Conservation (phyloP, 2,888 invertebrate genomes). For the Vanessa cardui region DNA sequence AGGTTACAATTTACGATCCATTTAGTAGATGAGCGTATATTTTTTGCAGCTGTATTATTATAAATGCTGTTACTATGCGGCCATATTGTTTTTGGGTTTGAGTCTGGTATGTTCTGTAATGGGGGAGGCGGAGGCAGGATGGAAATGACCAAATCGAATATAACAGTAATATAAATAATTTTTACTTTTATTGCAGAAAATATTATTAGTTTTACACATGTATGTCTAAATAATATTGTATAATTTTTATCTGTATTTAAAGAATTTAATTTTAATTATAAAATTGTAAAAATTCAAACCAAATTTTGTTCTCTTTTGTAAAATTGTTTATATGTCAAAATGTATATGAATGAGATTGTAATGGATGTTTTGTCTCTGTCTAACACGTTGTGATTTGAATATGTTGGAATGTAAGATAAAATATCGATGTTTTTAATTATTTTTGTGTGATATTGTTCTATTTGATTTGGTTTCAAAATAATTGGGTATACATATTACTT, state of each 20-base stretch:
- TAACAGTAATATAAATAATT: conserved; percentile 18
- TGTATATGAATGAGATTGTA: too few relatives aligned
- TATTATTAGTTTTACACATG: too few relatives aligned
- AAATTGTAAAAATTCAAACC: too few relatives aligned
- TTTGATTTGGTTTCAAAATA: conserved; percentile 30
- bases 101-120: conserved; percentile 51
- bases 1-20: conserved; percentile 48
- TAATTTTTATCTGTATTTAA: too few relatives aligned
- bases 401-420: not conserved
- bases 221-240: too few relatives aligned
- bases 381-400: not conserved
- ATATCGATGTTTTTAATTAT: not conserved
- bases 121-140: conserved; percentile 52
- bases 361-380: conserved; percentile 3
- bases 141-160: conserved; percentile 36
- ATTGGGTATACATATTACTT: conserved; percentile 28
- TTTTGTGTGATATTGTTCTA: conserved; percentile 15
- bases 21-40: conserved; percentile 61
- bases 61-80: conserved; percentile 60
- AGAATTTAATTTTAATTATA: too few relatives aligned
- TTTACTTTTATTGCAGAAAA: not conserved
- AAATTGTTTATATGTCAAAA: too few relatives aligned
- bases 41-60: conserved; percentile 72
- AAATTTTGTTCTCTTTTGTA: too few relatives aligned
- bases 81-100: conserved; percentile 64